phyloP scores from a whole-genome alignment of 2,797 vertebrate genomes.

The Epinephelus awoara region DNA sequence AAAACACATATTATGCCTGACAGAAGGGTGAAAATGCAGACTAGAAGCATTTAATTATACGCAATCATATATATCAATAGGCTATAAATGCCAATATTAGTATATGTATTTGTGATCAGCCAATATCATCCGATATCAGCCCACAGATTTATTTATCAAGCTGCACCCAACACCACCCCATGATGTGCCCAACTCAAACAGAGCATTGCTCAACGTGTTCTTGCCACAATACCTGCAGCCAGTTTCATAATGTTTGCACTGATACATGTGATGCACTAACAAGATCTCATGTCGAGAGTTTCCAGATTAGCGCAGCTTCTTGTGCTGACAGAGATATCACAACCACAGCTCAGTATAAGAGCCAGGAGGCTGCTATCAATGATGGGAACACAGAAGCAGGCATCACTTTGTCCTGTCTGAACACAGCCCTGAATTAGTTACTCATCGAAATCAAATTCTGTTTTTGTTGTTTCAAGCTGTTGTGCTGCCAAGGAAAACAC shows the following conservation, averaged over 20 bases:
- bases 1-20: background rate
- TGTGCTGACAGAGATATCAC: background rate
- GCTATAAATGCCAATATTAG: background rate
- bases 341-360: background rate
- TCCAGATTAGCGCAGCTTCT: background rate
- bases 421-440: background rate
- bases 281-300: background rate
- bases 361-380: background rate
- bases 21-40: background rate
- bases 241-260: background rate
- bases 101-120: background rate
- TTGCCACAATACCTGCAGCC: background rate
- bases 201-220: conserved; percentile 13
- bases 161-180: background rate
- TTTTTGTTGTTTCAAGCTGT: background rate
- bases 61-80: no score
- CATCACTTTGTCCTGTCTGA: no score
- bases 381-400: background rate
- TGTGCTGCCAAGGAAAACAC: background rate
- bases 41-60: background rate
- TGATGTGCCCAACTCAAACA: conserved; percentile 3
- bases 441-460: background rate
- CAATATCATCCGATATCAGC: conserved; percentile 10
- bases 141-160: background rate
- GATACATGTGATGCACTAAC: background rate